phyloP scores from a whole-genome alignment of 2,113 vertebrate species.

The Baryphthengus martii region DNA sequence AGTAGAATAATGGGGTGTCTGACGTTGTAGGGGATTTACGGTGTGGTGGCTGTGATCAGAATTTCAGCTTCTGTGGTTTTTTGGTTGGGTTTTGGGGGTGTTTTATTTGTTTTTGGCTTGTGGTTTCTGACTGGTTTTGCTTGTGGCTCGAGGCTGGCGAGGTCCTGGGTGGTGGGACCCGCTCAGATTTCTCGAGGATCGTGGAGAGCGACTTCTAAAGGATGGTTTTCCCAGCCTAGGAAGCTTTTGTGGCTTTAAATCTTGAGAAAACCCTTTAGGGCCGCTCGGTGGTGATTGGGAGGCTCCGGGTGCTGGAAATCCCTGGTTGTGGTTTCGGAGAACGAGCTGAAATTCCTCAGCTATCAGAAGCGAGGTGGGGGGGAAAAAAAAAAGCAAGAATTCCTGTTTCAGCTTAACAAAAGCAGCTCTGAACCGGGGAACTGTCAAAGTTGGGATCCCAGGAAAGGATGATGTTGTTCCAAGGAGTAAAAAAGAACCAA shows the following conservation, averaged over 20 bases:
- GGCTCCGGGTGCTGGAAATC: background rate
- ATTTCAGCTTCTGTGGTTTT: background rate
- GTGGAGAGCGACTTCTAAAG: background rate
- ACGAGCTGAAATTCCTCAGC: background rate
- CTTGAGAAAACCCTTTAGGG: background rate
- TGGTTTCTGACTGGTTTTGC: background rate
- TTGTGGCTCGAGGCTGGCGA: background rate
- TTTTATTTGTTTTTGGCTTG: background rate
- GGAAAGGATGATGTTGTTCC: background rate
- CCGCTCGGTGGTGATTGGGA: background rate
- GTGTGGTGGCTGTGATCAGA: background rate
- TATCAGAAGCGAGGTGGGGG: rapidly evolving
- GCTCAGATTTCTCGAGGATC: background rate
- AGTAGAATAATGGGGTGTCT: rapidly evolving
- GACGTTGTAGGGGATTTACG: no score
- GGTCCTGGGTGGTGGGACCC: background rate
- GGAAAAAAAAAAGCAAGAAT: no score
- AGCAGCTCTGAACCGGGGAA: background rate
- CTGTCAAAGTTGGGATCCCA: background rate
- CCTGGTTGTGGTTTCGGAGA: background rate
- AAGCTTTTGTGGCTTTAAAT: background rate
- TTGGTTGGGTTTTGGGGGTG: background rate
- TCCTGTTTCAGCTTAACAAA: background rate
- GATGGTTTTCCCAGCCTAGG: background rate
- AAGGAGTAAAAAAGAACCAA: background rate